Base-by-base conservation (phyloP, 2,888 invertebrate species). In the Orchesellides sinensis region DNA sequence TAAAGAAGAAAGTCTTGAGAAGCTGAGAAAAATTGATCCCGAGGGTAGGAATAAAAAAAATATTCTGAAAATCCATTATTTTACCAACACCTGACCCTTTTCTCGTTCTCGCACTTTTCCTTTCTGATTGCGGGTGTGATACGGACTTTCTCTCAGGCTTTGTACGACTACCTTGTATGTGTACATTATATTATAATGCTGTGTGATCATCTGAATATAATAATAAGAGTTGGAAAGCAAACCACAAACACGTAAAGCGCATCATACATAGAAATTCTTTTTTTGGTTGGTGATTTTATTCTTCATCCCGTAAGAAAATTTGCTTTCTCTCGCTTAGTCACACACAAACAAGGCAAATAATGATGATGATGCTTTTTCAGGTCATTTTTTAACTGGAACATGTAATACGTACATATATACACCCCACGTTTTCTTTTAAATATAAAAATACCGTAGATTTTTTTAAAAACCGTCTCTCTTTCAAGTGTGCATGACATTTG, bases 21-120 rank as follows among this genome's bases (percentile, higher is more conserved):
- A 29, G 54, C n/a, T 17, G 63, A 63, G 23, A 73, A 73, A 80
- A 80, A 80, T 79, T 73, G 80, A 80, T 80, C 80, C 80, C 73
- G 72, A 19, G 73, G 59, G 77, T 54, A 35, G 29, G 23, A 66
- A 27, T 66, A 47, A 47, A 49, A 66, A 47, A 47, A 25, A 35
- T 17, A 59, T 59, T 25, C 17, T 59, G 59, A 59, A 59, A 40
- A 68, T 52, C 68, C 68, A 68, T 68, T 68, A 52, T 68, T 68
- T 59, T 59, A 59, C 59, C 29, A 21, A 63, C 63, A 63, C 63
- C 63, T 63, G 63, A 63, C 63, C 63, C 63, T 63, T 40, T 29
- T 63, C 59, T 27, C 21, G 23, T 52, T 17, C 52, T 52, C 52
- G 52, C 21, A 8, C 17, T 49, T 8, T 40, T 40, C 14, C 14